Conservation (phyloP, 2,797 vertebrate species). For the Poecilia velifera region DNA sequence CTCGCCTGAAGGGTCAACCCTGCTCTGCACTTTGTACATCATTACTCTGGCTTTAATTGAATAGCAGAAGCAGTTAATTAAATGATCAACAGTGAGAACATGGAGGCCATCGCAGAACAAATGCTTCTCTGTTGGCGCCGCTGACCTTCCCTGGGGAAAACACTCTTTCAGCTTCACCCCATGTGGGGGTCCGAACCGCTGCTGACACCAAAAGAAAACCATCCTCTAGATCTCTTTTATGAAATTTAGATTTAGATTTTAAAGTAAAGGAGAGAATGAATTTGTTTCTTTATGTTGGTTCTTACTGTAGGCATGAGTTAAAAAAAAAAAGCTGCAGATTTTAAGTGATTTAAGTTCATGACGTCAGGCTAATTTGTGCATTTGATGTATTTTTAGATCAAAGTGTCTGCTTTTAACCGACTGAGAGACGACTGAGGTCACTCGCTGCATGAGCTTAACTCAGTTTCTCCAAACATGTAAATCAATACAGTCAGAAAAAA, state of each 20-base stretch:
- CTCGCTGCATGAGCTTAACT: not conserved
- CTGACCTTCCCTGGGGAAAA: slow-evolving; percentile 48
- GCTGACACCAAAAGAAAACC: not conserved
- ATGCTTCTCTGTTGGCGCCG: slow-evolving; percentile 44
- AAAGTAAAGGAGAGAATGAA: not conserved
- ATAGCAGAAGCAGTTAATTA: slow-evolving; percentile 72
- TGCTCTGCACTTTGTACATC: slow-evolving; percentile 44
- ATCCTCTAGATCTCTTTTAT: too few species aligned
- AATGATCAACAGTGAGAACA: slow-evolving; percentile 62
- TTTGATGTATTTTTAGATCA: not conserved
- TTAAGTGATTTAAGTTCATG: not conserved
- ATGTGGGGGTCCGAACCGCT: not conserved
- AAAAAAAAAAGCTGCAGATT: not conserved
- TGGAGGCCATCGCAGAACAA: slow-evolving; percentile 52
- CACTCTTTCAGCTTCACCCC: slow-evolving; percentile 19
- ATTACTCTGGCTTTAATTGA: slow-evolving; percentile 68
- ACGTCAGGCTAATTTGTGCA: not conserved
- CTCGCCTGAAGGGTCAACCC: slow-evolving; percentile 53
- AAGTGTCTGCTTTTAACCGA: not conserved
- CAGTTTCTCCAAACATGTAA: not conserved
- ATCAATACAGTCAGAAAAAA: not conserved
- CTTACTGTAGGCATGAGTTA: not conserved
- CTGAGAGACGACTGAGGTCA: not conserved
- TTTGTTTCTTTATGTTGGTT: not conserved
- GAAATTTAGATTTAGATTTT: not conserved